Evolutionary conservation across 2,797 vertebrate genomes (phyloP).

Genomic region (Alauda arvensis): DNA sequence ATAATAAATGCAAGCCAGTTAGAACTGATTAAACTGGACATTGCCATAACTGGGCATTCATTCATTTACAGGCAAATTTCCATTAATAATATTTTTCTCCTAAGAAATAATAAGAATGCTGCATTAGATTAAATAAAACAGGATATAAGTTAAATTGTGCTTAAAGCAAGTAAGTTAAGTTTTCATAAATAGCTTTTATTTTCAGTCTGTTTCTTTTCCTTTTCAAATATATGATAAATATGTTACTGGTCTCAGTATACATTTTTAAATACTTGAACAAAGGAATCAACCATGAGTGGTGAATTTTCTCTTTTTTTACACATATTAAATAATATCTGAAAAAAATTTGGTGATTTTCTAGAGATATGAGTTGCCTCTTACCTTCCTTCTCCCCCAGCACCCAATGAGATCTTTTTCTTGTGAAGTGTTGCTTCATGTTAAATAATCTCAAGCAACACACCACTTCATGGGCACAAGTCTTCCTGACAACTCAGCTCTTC

Average conservation of each 20-base stretch:
- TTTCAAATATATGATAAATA: not conserved
- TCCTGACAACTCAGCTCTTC: not conserved
- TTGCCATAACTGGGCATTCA: accelerated
- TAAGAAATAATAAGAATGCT: no score
- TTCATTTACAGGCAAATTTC: not conserved
- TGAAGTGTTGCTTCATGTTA: not conserved
- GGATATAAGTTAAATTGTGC: not conserved
- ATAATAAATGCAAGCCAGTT: not conserved
- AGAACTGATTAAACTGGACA: not conserved
- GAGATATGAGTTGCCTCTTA: not conserved
- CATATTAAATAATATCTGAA: not conserved
- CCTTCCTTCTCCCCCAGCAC: not conserved
- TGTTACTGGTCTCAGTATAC: not conserved
- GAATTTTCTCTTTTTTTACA: not conserved
- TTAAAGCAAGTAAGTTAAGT: not conserved
- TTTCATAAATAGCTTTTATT: not conserved
- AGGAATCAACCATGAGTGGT: not conserved
- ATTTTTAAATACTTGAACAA: not conserved
- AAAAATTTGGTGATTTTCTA: not conserved
- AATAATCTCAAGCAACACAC: not conserved
- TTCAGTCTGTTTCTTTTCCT: not conserved
- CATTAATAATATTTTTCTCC: not conserved
- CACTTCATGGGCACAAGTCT: not conserved
- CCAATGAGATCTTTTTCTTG: not conserved
- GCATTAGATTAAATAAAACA: not conserved